phyloP scores from a whole-genome alignment of 1,140 invertebrate species.

The Daktulosphaira vitifoliae region DNA sequence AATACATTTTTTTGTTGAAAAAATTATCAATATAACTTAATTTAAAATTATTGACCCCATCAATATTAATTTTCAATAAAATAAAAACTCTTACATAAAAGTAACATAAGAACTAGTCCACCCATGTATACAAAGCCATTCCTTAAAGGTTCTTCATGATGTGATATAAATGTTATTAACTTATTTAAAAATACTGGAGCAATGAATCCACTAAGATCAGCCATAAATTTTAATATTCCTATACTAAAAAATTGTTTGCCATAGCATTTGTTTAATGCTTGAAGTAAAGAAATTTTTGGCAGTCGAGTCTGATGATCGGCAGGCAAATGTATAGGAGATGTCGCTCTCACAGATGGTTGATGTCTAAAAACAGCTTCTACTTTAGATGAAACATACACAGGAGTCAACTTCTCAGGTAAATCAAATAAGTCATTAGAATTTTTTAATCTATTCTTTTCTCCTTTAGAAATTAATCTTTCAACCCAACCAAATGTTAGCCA shows the following conservation, averaged over 20 bases:
- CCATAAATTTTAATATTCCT: conserved; percentile 75
- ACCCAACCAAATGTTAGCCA: conserved; percentile 82
- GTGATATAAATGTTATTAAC: conserved; percentile 72
- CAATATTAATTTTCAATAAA: conserved; percentile 27
- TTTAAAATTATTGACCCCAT: no score
- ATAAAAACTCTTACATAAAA: conserved; percentile 49
- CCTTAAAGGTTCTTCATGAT: conserved; percentile 54
- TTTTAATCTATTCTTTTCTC: conserved; percentile 59
- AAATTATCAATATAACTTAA: no score
- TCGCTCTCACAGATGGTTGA: conserved; percentile 39
- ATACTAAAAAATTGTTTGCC: conserved; percentile 80
- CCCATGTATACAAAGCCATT: conserved; percentile 73
- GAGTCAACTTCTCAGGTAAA: conserved; percentile 62
- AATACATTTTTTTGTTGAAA: no score
- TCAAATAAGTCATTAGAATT: conserved; percentile 76
- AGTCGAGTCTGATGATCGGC: conserved; percentile 32
- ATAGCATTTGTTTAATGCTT: conserved; percentile 51
- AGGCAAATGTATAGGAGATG: conserved; percentile 11
- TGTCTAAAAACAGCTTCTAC: conserved; percentile 48
- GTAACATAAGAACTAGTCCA: conserved; percentile 56
- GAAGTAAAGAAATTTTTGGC: conserved; percentile 34
- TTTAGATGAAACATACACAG: conserved; percentile 50
- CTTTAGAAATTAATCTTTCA: conserved; percentile 73
- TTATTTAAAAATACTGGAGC: conserved; percentile 80
- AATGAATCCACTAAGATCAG: conserved; percentile 74